Base-by-base conservation (phyloP, 2,888 invertebrate genomes). In the Emmelina monodactyla region DNA sequence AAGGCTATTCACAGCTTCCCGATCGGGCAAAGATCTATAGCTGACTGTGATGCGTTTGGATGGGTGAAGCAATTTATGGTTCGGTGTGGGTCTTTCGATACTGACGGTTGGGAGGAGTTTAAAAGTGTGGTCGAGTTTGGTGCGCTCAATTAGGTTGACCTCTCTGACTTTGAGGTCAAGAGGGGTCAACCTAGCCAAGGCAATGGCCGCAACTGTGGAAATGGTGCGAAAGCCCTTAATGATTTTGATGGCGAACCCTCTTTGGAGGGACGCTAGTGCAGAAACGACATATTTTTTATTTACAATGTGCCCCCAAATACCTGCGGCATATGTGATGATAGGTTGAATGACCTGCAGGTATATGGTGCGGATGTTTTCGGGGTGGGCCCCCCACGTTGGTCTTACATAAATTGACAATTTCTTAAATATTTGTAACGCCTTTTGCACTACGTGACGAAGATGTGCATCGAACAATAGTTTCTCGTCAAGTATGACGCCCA, bases 321-420 rank as follows among this genome's bases (percentile, higher is more conserved):
- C n/a, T n/a, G n/a, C n/a, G n/a, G n/a, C n/a, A n/a, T n/a, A n/a
- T n/a, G n/a, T n/a, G n/a, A n/a, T n/a, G n/a, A n/a, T n/a, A n/a
- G n/a, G n/a, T n/a, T 43, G 34, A 2, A 48, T 45, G 1, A 44
- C 44, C 2, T 43, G 42, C 3, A 14, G 7, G 32, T 43, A 33
- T 15, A 45, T 19, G 15, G 22, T 41, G 5, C 2, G 2, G 2
- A 44, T 22, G 7, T 42, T 42, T 10, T 35, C 33, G 0, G 35
- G 14, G 14, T 41, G 32, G 1, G 34, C 11, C 2, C 42, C 42
- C 39, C 39, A 39, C 4, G 39, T n/a, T n/a, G n/a, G n/a, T n/a
- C n/a, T n/a, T n/a, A n/a, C n/a, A n/a, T n/a, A n/a, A n/a, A n/a
- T n/a, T n/a, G n/a, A n/a, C n/a, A n/a, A n/a, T n/a, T n/a, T n/a